Percentiles rank a stretch among this genome's conserved stretches.
Evolutionary conservation across 2,888 invertebrate genomes (phyloP).

Genomic region (Byasa hedistus): DNA sequence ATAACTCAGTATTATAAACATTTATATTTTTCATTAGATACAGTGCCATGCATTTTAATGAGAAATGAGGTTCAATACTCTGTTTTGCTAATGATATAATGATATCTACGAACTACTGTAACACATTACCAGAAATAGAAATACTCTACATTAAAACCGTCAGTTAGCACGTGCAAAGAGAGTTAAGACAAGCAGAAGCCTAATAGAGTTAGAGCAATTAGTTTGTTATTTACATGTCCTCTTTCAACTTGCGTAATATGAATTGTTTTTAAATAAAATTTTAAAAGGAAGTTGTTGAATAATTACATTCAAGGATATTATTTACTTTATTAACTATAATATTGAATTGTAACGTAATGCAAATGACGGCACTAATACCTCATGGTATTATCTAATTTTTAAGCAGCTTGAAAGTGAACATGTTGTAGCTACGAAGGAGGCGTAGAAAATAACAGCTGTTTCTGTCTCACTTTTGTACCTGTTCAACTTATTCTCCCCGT

Average conservation of each 20-base stretch:
- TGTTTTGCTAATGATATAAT: slow-evolving; percentile 5
- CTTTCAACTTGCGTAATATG: slow-evolving; percentile 45
- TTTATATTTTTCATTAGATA: not conserved
- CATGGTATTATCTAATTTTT: not conserved
- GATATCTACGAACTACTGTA: slow-evolving; percentile 4
- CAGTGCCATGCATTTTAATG: not conserved
- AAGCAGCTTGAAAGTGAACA: slow-evolving; percentile 50
- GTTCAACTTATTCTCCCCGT: slow-evolving; percentile 79
- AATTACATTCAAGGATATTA: not conserved
- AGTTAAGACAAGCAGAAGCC: slow-evolving; percentile 39
- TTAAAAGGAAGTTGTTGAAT: not conserved
- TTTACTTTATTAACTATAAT: not conserved
- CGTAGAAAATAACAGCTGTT: slow-evolving; percentile 51
- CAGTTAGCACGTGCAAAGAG: slow-evolving; percentile 36
- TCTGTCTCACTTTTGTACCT: slow-evolving; percentile 83
- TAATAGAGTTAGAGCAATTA: slow-evolving; percentile 53
- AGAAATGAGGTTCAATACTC: not conserved
- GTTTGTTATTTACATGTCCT: slow-evolving; percentile 46
- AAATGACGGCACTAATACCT: not conserved
- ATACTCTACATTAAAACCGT: slow-evolving; percentile 5
- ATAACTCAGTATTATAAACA: too few relatives aligned
- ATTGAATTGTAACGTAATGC: too few relatives aligned
- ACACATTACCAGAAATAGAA: not conserved
- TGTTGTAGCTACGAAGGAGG: slow-evolving; percentile 42
- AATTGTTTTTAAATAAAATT: too few relatives aligned